Conservation (phyloP, 2,888 invertebrate species). For the Malthinus seriepunctatus region DNA sequence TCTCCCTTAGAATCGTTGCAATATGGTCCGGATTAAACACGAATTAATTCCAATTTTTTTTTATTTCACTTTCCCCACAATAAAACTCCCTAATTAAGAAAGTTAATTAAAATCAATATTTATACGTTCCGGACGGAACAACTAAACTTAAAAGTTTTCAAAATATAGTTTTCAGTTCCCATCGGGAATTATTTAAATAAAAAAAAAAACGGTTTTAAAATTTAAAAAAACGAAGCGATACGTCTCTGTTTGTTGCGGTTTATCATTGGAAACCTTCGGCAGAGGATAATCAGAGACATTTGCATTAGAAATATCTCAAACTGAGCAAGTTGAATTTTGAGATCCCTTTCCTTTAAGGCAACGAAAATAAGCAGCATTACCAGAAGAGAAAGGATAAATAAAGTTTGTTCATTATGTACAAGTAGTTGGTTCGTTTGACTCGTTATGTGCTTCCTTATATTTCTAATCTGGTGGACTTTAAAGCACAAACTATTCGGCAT, state of each 20-base stretch:
- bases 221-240: conserved; percentile 2
- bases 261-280: conserved; percentile 24
- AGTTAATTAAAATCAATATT: conserved; percentile 1
- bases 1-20: conserved; percentile 42
- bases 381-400: conserved; percentile 46
- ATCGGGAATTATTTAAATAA: too few relatives aligned
- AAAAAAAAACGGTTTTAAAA: background rate
- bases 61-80: background rate
- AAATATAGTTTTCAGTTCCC: background rate
- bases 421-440: conserved; percentile 39
- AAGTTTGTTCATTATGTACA: conserved; percentile 51
- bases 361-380: conserved; percentile 44
- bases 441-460: conserved; percentile 37
- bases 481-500: background rate
- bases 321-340: conserved; percentile 38
- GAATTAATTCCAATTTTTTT: conserved; percentile 6
- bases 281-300: conserved; percentile 47
- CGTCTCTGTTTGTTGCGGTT: conserved; percentile 19
- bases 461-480: conserved; percentile 19
- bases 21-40: conserved; percentile 43
- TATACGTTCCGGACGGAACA: background rate
- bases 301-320: conserved; percentile 51
- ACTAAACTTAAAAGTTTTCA: too few relatives aligned
- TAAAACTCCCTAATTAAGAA: background rate
- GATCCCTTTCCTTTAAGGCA: conserved; percentile 36